These are phyloP conservation scores for Sinhomidia bicolor DNA, from an alignment of 2,888 invertebrate genomes.

Conservation along the genomic window DNA sequence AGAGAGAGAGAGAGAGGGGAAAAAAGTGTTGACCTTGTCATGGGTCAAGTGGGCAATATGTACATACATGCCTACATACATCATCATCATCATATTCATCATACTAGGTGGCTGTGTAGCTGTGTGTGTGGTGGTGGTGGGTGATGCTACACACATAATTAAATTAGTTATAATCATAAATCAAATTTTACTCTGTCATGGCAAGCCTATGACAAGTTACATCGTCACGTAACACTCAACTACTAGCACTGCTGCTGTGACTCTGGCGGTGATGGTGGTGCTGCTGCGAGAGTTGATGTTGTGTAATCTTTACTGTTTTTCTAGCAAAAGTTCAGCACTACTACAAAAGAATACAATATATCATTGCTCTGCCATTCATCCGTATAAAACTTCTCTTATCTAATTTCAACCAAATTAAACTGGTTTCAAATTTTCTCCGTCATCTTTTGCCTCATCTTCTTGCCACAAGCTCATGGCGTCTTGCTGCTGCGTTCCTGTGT, in stretches of 20 bases:
- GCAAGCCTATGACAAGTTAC: not conserved
- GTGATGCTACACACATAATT: no score
- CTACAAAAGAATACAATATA: not conserved
- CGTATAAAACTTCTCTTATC: not conserved
- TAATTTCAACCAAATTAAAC: not conserved
- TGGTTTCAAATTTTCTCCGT: constrained; percentile 29
- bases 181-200: not conserved
- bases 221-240: not conserved
- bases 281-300: no score
- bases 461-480: not conserved
- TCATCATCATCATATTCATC: no score
- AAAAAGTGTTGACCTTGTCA: constrained; percentile 57
- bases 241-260: not conserved
- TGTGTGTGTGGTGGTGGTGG: no score
- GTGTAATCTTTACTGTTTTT: not conserved
- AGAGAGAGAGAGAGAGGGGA: no score
- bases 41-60: constrained; percentile 60
- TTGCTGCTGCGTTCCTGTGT: not conserved
- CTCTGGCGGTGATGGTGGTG: not conserved
- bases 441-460: not conserved
- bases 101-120: no score
- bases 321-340: not conserved
- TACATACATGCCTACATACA: not conserved
- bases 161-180: constrained; percentile 38
- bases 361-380: not conserved